Evolutionary conservation across 2,797 vertebrate species (phyloP).

Genomic region (Eulemur coronatus): DNA sequence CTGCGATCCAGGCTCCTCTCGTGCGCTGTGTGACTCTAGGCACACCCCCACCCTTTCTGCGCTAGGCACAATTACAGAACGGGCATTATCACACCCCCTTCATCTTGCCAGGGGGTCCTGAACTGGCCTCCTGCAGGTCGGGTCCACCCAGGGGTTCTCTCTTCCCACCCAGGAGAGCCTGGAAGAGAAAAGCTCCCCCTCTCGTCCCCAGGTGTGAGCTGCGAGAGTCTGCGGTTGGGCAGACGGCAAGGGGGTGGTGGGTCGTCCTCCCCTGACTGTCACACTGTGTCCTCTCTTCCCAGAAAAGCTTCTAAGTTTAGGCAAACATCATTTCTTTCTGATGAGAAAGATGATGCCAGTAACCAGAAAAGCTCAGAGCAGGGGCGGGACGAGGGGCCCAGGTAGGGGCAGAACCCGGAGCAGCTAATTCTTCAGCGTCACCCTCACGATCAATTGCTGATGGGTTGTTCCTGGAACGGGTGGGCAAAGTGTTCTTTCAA

Average conservation of each 20-base stretch:
- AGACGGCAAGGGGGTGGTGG: neutral
- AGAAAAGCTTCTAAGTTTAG: conserved; percentile 60
- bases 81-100: rapidly evolving
- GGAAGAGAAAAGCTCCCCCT: rapidly evolving
- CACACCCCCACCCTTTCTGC: neutral
- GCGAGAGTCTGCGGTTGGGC: too few relatives aligned
- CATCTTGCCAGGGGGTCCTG: rapidly evolving
- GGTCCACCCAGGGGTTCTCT: too few relatives aligned
- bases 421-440: rapidly evolving
- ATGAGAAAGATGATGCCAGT: neutral
- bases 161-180: too few relatives aligned
- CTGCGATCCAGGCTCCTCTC: rapidly evolving
- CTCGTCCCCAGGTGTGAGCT: too few relatives aligned
- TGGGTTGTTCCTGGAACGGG: conserved; percentile 40
- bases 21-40: rapidly evolving
- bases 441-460: neutral
- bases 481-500: neutral
- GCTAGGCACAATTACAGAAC: too few relatives aligned
- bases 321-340: neutral
- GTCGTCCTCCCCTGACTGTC: neutral
- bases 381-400: rapidly evolving
- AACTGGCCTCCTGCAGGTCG: neutral
- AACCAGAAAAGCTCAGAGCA: neutral
- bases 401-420: neutral
- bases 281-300: neutral